Base-by-base conservation (phyloP, 1,140 invertebrate species). In the Sogatella furcifera region DNA sequence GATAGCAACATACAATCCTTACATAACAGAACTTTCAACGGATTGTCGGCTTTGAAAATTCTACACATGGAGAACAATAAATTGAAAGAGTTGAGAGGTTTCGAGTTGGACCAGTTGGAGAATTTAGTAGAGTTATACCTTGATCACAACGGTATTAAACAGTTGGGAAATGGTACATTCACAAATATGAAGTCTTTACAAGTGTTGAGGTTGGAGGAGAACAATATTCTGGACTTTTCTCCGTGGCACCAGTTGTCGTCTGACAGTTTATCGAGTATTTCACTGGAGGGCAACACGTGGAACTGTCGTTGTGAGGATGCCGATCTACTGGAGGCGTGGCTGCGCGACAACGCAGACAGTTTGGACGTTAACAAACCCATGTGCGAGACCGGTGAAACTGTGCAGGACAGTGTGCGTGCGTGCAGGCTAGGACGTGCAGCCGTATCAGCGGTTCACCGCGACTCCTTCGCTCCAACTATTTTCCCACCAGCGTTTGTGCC, bases 231-330 rank as follows among this genome's bases (percentile, higher is more conserved):
- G 13, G 71, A 75, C 44, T 79, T 78, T 65, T 59, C 85, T 42
- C 82, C 90, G 11, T 83, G 65, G 69, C 78, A 71, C 70, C 81
- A 69, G 76, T 77, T 75, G 34, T 68, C 68, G 8, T 73, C 77
- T 49, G 74, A 78, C 76, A 76, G 77, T 60, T 72, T 82, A 63
- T 76, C 77, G 52, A 78, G 80, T 61, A 77, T 88, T 15, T 79
- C 80, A 22, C 75, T 88, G 42, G 80, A 81, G 58, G 80, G 82
- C 64, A 89, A 88, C 74, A 79, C 80, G 70, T 88, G 86, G 84
- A 81, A 81, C 57, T 89, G 86, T 72, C 81, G 84, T 64, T 88
- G 86, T 72, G 77, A 78, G 64, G 82, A 80, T 64, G 76, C 86
- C 60, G 78, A 76, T 19, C 77, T 79, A 57, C 76, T 86, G 67